Evolutionary conservation across 1,140 invertebrate genomes (phyloP), one percentile per base, ranked within the genome.

Genomic region (Chrysopa pallens): DNA sequence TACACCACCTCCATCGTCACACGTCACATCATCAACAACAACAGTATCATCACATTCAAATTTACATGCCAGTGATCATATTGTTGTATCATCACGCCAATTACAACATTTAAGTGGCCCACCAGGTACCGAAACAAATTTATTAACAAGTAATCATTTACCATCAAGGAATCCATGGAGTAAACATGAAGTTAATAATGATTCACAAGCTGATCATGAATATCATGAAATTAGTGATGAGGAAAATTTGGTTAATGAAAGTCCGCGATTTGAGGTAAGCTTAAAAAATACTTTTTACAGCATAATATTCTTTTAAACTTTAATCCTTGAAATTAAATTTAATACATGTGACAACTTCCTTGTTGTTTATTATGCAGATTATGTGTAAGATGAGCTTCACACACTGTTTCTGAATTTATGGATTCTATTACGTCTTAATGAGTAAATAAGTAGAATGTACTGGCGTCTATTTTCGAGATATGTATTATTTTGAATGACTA

Each of bases 211-310:
- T 33, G 73, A 76, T 47, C 85, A 89, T 52, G 87, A 91, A 51
- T 93, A 93, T 58, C 86, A 91, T 57, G 86, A 92, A 62, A 93
- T 93, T 37, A 87, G 83, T 28, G 87, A 92, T 56, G 86, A 90
- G 48, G 85, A 89, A 51, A 78, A 33, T 33, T 33, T 33, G 31
- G 52, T 56, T 14, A 49, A 56, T 11, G 65, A 68, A 44, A 69
- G 64, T 54, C 66, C 67, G 15, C 50, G 55, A 38, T 69, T 69
- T 60, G 64, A 67, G 49, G 64, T 67, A 53, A 52, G 46, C 39
- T 36, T 42, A 28, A 40, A 11, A 40, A 23, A n/a, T n/a, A 23
- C 17, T 23, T 23, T 23, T 23, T 23, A 23, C 17, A 23, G 17
- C 17, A 23, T 3, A 23, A 23, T 23, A 3, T 23, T 2, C 5